Conservation (phyloP, 2,888 invertebrate genomes). For the Eupsilia transversa region DNA sequence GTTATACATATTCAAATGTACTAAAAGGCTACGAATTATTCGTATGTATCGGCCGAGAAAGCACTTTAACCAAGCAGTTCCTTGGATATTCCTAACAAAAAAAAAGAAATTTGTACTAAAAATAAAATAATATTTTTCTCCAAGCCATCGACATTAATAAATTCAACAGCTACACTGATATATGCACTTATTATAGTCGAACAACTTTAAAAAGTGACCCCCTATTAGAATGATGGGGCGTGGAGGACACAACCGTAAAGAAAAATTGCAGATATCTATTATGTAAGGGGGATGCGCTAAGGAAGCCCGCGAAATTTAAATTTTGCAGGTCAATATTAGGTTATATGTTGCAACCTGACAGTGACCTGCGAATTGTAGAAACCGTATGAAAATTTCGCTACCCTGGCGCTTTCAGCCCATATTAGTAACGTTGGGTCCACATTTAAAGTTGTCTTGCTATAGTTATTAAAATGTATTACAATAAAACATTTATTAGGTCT, state of each 20-base stretch:
- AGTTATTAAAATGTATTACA: slow-evolving; percentile 38
- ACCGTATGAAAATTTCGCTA: neutral
- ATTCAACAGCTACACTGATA: slow-evolving; percentile 33
- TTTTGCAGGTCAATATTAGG: neutral
- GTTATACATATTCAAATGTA: neutral
- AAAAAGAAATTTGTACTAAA: slow-evolving; percentile 66
- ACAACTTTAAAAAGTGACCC: slow-evolving; percentile 23
- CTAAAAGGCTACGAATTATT: neutral
- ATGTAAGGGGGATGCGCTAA: neutral
- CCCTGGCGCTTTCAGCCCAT: neutral
- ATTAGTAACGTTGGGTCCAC: neutral
- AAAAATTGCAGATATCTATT: neutral
- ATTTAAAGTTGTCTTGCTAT: slow-evolving; percentile 14
- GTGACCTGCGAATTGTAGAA: neutral
- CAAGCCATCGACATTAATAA: slow-evolving; percentile 16
- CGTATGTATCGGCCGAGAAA: neutral
- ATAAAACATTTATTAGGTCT: slow-evolving; percentile 71
- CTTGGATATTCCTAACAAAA: slow-evolving; percentile 6
- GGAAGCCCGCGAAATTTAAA: neutral
- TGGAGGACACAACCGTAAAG: neutral
- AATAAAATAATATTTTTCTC: slow-evolving; percentile 43
- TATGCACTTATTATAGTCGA: slow-evolving; percentile 6
- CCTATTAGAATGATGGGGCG: too few relatives aligned
- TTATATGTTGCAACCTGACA: neutral
- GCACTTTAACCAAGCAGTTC: slow-evolving; percentile 5